Base-by-base conservation (phyloP, 2,888 invertebrate species). In the Amiota mariae region DNA sequence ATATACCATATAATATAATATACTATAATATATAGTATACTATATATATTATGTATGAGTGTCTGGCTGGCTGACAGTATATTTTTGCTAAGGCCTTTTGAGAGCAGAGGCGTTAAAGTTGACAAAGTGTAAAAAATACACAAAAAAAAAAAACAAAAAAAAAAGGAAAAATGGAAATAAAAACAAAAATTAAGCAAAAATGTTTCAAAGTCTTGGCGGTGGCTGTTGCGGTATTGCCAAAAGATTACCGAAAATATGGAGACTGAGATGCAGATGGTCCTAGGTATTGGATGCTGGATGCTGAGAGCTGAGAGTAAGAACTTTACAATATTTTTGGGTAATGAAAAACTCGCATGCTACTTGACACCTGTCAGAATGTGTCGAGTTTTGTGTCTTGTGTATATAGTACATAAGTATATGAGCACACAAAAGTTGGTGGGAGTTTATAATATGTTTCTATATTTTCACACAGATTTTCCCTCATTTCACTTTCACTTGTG, bases 301-400 rank as follows among this genome's bases (percentile, higher is more conserved):
- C n/a, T n/a, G n/a, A n/a, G n/a, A n/a, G 59, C 18, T 59, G 59
- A 59, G 20, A 74, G 78, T 73, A 75, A 64, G 73, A 24, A 3
- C 24, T 24, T 24, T 24, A 24, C 24, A 24, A 24, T 24, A 24
- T 24, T 24, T 24, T 24, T 24, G 24, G 72, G 72, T 75, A 79
- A 78, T 81, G 77, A 81, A 77, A 81, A 82, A 79, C 76, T 24
- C 24, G 78, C 77, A 79, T 79, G 80, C 78, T 76, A 83, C 80
- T 78, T 85, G 81, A 85, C 85, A 85, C 84, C 84, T 85, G 83
- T 74, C 80, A 70, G 70, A 67, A 67, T 51, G 20, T 51, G 67
- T 51, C 67, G 67, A 67, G 59, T 24, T 63, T 49, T 72, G 56
- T 36, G 46, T 59, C 47, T 18, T 18, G 24, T 51, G 15, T 57